A percentile compares a stretch with the other conserved stretches of the same genome.
Conservation (phyloP, 2,797 vertebrate genomes). For the Euphonia xanthogaster region DNA sequence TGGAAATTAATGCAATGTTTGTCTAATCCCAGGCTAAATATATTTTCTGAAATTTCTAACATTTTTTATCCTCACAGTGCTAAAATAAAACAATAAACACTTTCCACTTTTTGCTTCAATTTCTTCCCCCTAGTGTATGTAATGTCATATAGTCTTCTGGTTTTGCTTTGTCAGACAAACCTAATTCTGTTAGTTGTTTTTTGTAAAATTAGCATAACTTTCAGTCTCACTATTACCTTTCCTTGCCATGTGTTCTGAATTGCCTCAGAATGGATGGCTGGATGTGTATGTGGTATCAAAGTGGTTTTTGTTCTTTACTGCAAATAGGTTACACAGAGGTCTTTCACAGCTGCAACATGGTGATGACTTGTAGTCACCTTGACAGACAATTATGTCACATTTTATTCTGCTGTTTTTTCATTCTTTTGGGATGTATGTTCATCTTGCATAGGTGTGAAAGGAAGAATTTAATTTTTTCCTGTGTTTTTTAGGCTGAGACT, state of each 20-base stretch:
- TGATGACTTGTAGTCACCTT: background rate
- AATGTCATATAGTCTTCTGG: background rate
- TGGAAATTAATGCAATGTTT: background rate
- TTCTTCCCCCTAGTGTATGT: background rate
- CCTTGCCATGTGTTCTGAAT: background rate
- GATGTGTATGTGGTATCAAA: background rate
- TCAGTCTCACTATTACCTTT: background rate
- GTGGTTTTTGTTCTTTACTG: background rate
- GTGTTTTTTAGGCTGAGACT: background rate
- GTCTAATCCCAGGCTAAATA: background rate
- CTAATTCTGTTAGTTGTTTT: background rate
- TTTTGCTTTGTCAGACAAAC: background rate
- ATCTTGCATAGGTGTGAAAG: background rate
- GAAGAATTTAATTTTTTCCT: background rate
- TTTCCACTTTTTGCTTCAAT: background rate
- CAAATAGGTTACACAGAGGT: background rate
- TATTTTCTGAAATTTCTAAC: background rate
- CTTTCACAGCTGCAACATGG: background rate
- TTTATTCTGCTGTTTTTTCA: background rate
- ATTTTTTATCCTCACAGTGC: background rate
- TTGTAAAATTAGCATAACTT: background rate
- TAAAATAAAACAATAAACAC: background rate
- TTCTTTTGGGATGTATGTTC: background rate
- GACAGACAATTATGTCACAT: background rate
- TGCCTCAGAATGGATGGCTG: background rate